Base-by-base conservation (phyloP, 1,140 invertebrate species). In the Conus betulinus region DNA sequence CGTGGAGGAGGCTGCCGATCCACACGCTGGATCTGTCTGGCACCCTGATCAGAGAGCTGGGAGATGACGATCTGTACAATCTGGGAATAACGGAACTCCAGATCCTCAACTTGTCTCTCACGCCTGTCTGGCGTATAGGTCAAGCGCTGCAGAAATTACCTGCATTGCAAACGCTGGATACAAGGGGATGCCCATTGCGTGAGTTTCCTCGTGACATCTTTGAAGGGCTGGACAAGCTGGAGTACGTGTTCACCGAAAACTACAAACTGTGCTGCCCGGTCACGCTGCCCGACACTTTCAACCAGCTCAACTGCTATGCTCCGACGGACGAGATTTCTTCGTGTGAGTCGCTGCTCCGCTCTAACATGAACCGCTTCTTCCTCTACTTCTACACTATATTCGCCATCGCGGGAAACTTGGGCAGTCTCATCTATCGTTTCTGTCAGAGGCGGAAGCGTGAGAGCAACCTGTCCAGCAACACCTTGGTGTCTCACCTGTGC, bases 401-500 rank as follows among this genome's bases (percentile, higher is more conserved):
- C n/a, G 78, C 91, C 4, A 25, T 93, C 20, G 15, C 89, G 13
- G 92, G 92, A 13, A 93, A 93, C 87, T n/a, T 84, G 25, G 81
- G 82, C 25, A 89, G 74, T 20, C 79, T 90, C 25, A 60, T 90
- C 27, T 84, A 63, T 63, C 60, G 60, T 20, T 63, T 63, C 60
- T 63, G 60, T 63, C 11, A 63, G 11, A 63, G 60, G 60, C 60
- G 60, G 17, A 63, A 4, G 17, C 60, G 60, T 52, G 78, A 88
- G 23, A 90, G 88, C 53, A 85, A 88, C 23, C 76, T 90, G 86
- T 87, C 87, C 23, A 67, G 90, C 27, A 90, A 89, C 5, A 81
- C 89, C 10, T 91, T 93, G 20, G 87, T 93, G 51, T 84, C 90
- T 6, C 91, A 92, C 89, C 84, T 94, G 25, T 88, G 90, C 63